Evolutionary conservation across 2,888 invertebrate genomes (phyloP), one percentile per base, ranked within the genome.

Genomic region (Euspilapteryx auroguttella): DNA sequence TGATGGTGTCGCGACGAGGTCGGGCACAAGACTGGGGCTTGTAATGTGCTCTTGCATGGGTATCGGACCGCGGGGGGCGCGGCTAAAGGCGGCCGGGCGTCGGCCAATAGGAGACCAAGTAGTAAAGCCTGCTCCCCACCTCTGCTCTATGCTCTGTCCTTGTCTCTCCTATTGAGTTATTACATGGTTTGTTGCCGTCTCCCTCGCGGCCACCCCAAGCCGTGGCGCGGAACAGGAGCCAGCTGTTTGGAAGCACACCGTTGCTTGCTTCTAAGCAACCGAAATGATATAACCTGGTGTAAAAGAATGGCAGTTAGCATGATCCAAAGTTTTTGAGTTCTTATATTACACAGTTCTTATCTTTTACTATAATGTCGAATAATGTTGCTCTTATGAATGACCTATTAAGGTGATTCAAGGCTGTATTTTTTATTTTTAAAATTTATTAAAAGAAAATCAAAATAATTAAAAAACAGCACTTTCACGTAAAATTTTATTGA

Each of bases 1-100:
- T 46, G 68, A 65, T 63, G 63, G 53, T 63, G 46, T 61, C 75
- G 61, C 71, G 58, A 62, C 66, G 65, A 47, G 51, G 63, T 55
- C 73, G 57, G 44, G 50, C 69, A 69, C 50, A 55, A 55, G 65
- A 75, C 75, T 73, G 73, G 51, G 55, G 56, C 52, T 42, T 41
- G 36, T 36, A 41, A 39, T 44, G 38, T 48, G 48, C 38, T 53
- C 34, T 41, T 51, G 56, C 49, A 42, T 47, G 57, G 59, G 53
- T 47, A 44, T 55, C 48, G 55, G 42, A 54, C 48, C 57, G 56
- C 54, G 52, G 58, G 68, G 33, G 35, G 46, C 56, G 61, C 55
- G 62, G 58, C 46, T 36, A 39, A 35, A 49, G 63, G 65, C 66
- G 68, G 54, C 32, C 39, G 39, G 39, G 33, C 36, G 20, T 27